Conservation (phyloP, 2,113 vertebrate species). For the Seriola dumerili region DNA sequence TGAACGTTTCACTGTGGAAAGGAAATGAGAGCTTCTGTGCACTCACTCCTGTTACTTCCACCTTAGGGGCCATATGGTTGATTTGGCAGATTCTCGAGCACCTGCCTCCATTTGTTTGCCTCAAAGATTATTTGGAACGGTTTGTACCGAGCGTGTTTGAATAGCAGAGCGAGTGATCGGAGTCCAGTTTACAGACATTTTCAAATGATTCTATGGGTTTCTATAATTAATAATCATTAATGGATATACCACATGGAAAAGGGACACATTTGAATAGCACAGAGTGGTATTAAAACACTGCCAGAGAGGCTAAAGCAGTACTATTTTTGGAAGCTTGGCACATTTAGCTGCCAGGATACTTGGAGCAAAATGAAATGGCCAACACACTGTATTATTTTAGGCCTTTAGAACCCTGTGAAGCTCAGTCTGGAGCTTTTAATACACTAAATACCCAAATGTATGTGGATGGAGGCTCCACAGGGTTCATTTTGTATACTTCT, state of each 20-base stretch:
- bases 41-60: slow-evolving; percentile 61
- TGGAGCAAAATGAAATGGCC: background rate
- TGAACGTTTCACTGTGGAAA: slow-evolving; percentile 32
- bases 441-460: background rate
- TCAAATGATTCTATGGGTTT: background rate
- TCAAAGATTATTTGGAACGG: slow-evolving; percentile 48
- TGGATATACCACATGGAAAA: background rate
- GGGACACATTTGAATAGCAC: background rate
- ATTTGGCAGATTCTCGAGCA: slow-evolving; percentile 70
- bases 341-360: background rate
- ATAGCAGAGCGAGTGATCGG: background rate
- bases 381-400: background rate
- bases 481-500: background rate
- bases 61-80: slow-evolving; percentile 67
- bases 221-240: background rate
- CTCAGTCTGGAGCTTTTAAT: background rate
- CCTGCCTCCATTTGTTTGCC: slow-evolving; percentile 64
- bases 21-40: slow-evolving; percentile 54
- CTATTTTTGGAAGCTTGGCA: background rate
- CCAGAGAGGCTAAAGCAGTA: no score
- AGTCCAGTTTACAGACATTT: background rate
- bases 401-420: background rate
- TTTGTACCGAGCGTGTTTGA: slow-evolving; percentile 11
- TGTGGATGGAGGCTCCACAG: background rate
- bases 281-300: no score